phyloP scores from a whole-genome alignment of 2,113 vertebrate genomes.

The Paradisaea rubra region DNA sequence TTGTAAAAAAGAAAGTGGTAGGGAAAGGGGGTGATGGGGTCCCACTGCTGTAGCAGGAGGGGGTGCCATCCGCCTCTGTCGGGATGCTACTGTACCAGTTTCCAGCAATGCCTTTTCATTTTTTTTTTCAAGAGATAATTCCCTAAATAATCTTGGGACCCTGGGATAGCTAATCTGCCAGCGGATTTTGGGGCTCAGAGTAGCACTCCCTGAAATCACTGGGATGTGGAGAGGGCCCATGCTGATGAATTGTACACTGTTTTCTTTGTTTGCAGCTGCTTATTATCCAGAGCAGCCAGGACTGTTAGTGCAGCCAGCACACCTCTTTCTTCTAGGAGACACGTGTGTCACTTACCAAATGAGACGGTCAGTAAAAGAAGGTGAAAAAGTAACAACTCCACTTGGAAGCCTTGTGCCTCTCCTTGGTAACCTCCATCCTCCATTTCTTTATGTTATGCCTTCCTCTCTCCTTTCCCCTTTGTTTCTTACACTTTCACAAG shows the following conservation, averaged over 20 bases:
- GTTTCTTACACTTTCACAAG: background rate
- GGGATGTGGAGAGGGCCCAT: background rate
- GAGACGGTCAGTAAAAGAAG: background rate
- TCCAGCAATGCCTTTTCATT: background rate
- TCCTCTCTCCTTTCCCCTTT: background rate
- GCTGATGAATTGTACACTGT: background rate
- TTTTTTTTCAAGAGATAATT: background rate
- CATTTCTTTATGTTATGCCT: background rate
- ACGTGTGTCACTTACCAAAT: background rate
- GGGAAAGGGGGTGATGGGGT: background rate
- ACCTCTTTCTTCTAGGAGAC: background rate
- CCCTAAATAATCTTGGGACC: background rate
- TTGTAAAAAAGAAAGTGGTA: background rate
- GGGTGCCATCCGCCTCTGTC: background rate
- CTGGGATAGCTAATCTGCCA: background rate
- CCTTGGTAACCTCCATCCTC: background rate
- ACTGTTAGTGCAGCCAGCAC: background rate
- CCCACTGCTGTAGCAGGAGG: background rate
- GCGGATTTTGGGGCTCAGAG: background rate
- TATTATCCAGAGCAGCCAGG: background rate
- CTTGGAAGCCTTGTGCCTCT: background rate
- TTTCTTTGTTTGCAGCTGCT: background rate
- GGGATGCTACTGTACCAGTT: background rate
- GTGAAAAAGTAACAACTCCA: background rate
- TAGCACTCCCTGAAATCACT: background rate